phyloP scores from a whole-genome alignment of 2,797 vertebrate genomes.

The Leuciscus waleckii region DNA sequence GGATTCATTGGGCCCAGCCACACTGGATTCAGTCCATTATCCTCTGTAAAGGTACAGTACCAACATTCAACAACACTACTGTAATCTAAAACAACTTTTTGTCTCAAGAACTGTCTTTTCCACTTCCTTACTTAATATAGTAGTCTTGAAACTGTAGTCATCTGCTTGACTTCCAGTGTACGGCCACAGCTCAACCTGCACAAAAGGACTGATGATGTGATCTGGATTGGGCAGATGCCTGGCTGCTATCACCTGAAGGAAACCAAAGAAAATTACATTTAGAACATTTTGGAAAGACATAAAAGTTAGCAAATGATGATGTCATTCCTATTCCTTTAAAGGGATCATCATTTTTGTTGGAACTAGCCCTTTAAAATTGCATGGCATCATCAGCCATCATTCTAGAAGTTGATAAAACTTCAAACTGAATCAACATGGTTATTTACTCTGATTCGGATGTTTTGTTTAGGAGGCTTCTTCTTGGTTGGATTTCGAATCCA shows the following conservation, averaged over 20 bases:
- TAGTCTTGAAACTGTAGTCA: slow-evolving; percentile 90
- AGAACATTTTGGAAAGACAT: neutral
- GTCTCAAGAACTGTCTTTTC: neutral
- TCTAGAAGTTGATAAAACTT: neutral
- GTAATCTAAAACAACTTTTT: neutral
- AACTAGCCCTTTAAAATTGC: neutral
- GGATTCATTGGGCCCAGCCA: slow-evolving; percentile 78
- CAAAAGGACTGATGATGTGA: slow-evolving; percentile 92
- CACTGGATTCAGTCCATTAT: slow-evolving; percentile 93
- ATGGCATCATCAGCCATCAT: neutral
- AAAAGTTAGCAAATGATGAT: neutral
- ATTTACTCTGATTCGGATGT: slow-evolving; percentile 84
- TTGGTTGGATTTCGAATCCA: slow-evolving; percentile 83
- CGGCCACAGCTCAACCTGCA: slow-evolving; percentile 90
- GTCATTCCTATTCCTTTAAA: neutral
- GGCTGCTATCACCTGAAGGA: slow-evolving; percentile 88
- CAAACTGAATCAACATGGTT: neutral
- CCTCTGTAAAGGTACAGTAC: slow-evolving; percentile 76
- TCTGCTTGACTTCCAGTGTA: slow-evolving; percentile 80
- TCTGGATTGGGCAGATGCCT: slow-evolving; percentile 91
- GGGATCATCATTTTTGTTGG: neutral
- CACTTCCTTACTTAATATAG: slow-evolving; percentile 85
- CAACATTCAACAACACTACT: neutral
- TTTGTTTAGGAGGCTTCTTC: slow-evolving; percentile 81
- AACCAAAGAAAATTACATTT: neutral